Evolutionary conservation across 2,797 vertebrate species (phyloP), one percentile per base, ranked within the genome.

Genomic region (Tenualosa ilisha): DNA sequence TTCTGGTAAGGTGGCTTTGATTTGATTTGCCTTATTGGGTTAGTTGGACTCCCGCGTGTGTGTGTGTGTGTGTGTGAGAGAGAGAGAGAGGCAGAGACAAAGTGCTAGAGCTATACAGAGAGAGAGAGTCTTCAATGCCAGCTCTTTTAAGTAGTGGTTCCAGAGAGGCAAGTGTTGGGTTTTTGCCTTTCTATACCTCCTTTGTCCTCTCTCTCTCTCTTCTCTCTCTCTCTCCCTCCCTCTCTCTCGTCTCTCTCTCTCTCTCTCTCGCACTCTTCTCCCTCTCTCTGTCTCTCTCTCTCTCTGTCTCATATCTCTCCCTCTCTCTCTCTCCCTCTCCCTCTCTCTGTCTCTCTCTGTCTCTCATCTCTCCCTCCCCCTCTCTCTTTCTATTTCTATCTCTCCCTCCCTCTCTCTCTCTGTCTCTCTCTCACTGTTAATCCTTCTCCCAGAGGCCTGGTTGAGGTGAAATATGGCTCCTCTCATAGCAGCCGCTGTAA

Each of bases 1-100:
- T 86, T 75, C 90, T 92, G 89, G 88, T 83, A 83, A 91, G 91
- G 89, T 85, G 86, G 84, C 86, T 88, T 88, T 91, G 82, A 93
- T 92, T 88, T 86, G 89, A 91, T 93, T 91, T 93, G 82, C 26
- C 68, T 91, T 86, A 93, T 91, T 87, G 65, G 87, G 89, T 93
- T 92, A 91, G 88, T 86, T 9, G 37, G 50, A 89, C 68, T 75
- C 68, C 68, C 40, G 31, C 1, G 8, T 40, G 31, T 84, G 88
- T 88, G 88, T 84, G 79, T 51, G 87, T 84, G 89, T 82, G 83
- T 82, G 17, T n/a, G 81, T 37, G 51, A 13, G 86, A 88, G 87
- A 31, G 31, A 31, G 84, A 26, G 75, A 8, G 82, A 11, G 7
- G 31, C 31, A n/a, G 81, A 24, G 81, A 13, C 1, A 13, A 2